Conservation (phyloP, 2,797 vertebrate species). For the Otolemur crassicaudatus region DNA sequence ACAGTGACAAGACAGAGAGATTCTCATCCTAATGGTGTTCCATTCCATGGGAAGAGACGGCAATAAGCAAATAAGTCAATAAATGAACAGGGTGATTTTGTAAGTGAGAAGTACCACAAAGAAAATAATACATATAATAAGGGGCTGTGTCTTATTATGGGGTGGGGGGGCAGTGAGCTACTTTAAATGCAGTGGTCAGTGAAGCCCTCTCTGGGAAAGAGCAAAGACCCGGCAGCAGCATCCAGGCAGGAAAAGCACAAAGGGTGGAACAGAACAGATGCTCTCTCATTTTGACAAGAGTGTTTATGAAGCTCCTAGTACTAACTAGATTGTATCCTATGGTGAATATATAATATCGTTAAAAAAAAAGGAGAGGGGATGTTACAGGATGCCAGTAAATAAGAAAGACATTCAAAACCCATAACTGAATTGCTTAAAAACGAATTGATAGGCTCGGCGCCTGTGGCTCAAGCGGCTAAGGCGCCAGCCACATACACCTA, state of each 20-base stretch:
- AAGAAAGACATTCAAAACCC: not conserved
- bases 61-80: not conserved
- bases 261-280: too few relatives aligned
- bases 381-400: not conserved
- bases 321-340: not conserved
- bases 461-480: too few relatives aligned
- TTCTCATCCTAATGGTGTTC: not conserved
- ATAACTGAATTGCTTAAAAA: not conserved
- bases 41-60: not conserved
- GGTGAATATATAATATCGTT: not conserved
- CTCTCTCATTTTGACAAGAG: not conserved
- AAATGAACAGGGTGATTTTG: not conserved
- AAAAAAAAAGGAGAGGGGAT: not conserved
- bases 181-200: not conserved
- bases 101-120: not conserved
- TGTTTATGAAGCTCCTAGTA: not conserved
- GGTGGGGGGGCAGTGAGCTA: not conserved
- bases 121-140: not conserved
- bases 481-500: too few relatives aligned
- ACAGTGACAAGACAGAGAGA: not conserved
- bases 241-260: not conserved
- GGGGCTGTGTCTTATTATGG: not conserved
- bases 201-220: not conserved
- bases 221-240: not conserved
- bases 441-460: too few relatives aligned